Conservation (phyloP, 2,113 vertebrate genomes). For the Panthera uncia region DNA sequence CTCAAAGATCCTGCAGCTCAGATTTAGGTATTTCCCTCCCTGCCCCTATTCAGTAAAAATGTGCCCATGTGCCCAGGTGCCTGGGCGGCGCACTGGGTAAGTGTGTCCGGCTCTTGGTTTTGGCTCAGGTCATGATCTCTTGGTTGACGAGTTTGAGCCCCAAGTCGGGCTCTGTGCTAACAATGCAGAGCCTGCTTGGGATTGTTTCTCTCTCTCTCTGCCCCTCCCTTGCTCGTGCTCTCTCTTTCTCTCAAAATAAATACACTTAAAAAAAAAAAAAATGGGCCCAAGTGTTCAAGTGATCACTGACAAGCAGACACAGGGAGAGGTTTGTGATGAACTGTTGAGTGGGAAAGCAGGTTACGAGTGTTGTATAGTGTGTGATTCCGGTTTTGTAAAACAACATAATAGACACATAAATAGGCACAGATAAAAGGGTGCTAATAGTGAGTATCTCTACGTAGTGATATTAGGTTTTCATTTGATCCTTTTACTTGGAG, state of each 20-base stretch:
- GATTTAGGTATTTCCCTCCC: background rate
- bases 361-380: accelerated
- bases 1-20: background rate
- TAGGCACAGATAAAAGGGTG: background rate
- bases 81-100: too few species aligned
- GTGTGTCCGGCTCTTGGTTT: too few species aligned
- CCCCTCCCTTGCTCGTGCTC: too few species aligned
- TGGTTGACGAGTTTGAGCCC: too few species aligned
- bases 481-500: background rate
- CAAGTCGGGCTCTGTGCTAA: too few species aligned
- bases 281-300: too few species aligned
- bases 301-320: background rate
- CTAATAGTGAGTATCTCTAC: background rate
- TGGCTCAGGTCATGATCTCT: too few species aligned
- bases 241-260: too few species aligned
- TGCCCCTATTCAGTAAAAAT: background rate
- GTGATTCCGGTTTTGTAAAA: background rate
- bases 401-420: background rate
- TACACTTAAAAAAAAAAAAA: background rate
- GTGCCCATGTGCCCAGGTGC: too few species aligned
- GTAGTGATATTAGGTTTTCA: background rate
- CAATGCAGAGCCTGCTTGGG: too few species aligned
- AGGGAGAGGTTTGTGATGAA: background rate
- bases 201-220: too few species aligned
- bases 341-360: background rate